Evolutionary conservation across 2,888 invertebrate species (phyloP).

Genomic region (Lochmaea crataegi): DNA sequence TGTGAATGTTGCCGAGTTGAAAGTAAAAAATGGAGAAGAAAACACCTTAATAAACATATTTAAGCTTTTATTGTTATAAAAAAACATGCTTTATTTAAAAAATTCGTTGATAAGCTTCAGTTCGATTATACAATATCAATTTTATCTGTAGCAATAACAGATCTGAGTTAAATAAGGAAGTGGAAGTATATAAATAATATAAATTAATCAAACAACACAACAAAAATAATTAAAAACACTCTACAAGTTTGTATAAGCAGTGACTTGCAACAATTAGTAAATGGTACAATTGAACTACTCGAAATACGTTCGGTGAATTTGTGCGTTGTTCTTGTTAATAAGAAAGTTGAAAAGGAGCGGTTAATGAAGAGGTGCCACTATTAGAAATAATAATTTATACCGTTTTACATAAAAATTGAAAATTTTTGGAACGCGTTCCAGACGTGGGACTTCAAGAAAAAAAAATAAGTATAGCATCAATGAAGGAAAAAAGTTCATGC

Average conservation of each 20-base stretch:
- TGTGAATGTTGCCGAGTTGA: too few species aligned
- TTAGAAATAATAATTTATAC: too few species aligned
- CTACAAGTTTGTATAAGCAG: neutral
- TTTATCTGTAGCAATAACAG: neutral
- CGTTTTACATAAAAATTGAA: too few species aligned
- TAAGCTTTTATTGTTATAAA: neutral
- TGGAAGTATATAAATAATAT: neutral
- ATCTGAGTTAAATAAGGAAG: neutral
- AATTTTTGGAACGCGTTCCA: too few species aligned
- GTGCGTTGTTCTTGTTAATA: too few species aligned
- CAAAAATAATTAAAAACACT: neutral
- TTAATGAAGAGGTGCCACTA: too few species aligned
- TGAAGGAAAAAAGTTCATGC: too few species aligned
- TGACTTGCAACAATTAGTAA: neutral
- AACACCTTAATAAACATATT: neutral
- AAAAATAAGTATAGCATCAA: too few species aligned
- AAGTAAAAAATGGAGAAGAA: neutral
- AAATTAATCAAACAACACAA: neutral
- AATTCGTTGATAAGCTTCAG: neutral
- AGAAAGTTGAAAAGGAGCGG: too few species aligned
- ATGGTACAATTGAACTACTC: too few species aligned
- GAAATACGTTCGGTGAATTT: too few species aligned
- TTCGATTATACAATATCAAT: neutral
- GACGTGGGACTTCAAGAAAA: too few species aligned
- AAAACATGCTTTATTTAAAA: neutral